Conservation (phyloP, 2,888 invertebrate genomes). For the Meliscaeva auricollis region DNA sequence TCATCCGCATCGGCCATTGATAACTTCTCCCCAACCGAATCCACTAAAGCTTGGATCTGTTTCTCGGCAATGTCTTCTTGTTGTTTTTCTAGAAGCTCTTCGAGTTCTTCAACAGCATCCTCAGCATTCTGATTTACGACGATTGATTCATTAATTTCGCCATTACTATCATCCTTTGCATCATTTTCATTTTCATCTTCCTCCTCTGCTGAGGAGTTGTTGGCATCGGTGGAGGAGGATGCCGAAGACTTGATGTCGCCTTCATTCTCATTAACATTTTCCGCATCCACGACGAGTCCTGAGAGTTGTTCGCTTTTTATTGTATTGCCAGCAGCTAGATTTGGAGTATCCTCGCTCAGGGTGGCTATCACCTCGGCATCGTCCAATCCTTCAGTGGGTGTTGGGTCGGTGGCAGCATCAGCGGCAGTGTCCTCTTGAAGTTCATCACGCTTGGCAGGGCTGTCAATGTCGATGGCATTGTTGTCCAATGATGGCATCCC, state of each 20-base stretch:
- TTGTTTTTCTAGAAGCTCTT: conserved; percentile 21
- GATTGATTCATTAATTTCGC: conserved; percentile 63
- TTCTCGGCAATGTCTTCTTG: conserved; percentile 20
- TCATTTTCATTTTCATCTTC: conserved; percentile 11
- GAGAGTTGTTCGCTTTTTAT: conserved; percentile 67
- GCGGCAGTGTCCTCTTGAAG: conserved; percentile 52
- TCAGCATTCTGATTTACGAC: conserved; percentile 45
- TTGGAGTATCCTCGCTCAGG: conserved; percentile 51
- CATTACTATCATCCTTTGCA: conserved; percentile 46
- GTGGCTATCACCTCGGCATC: conserved; percentile 34
- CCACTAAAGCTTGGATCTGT: conserved; percentile 51
- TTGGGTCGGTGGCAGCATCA: conserved; percentile 10
- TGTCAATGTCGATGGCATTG: conserved; percentile 63
- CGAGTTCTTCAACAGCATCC: conserved; percentile 20
- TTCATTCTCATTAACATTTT: conserved; percentile 71
- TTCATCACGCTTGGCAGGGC: conserved; percentile 56
- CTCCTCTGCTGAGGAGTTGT: conserved; percentile 23
- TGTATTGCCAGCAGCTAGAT: conserved; percentile 30
- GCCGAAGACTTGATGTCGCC: conserved; percentile 62
- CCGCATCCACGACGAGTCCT: conserved; percentile 70
- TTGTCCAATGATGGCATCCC: conserved; percentile 57
- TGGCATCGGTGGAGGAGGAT: conserved; percentile 22
- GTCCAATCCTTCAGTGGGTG: conserved; percentile 53
- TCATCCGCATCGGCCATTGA: conserved; percentile 43
- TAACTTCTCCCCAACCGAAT: conserved; percentile 47